Conservation (phyloP, 2,797 vertebrate genomes). For the Scyliorhinus canicula region DNA sequence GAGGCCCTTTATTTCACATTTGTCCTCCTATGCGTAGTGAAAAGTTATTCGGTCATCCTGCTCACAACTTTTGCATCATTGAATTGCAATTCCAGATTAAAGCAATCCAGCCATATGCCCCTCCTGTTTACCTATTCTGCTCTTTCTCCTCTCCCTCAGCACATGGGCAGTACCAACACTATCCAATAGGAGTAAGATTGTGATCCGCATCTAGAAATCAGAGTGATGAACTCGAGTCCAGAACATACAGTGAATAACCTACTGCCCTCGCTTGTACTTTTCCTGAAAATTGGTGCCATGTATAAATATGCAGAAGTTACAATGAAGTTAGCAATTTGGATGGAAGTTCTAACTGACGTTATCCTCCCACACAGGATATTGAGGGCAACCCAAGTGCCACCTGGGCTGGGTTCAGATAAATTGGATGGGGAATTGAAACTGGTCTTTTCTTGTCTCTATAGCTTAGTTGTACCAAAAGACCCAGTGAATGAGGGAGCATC, state of each 20-base stretch:
- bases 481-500: neutral
- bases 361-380: neutral
- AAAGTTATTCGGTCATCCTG: neutral
- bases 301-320: conserved; percentile 1
- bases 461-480: neutral
- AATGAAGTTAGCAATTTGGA: neutral
- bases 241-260: neutral
- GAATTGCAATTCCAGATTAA: neutral
- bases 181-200: neutral
- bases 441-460: neutral
- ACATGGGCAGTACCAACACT: neutral
- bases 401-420: neutral
- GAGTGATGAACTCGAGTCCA: neutral
- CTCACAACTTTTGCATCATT: neutral
- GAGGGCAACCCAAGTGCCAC: neutral
- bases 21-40: neutral
- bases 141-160: neutral
- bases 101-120: neutral
- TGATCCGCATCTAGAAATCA: neutral
- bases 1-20: neutral
- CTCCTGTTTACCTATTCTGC: neutral
- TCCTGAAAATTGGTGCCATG: neutral
- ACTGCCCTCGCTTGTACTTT: neutral
- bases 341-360: neutral
- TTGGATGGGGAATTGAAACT: neutral